A percentile compares a stretch with the other conserved stretches of the same genome.
These are phyloP conservation scores for Pteria penguin DNA, from an alignment of 2,888 invertebrate species.

Conservation along the genomic window DNA sequence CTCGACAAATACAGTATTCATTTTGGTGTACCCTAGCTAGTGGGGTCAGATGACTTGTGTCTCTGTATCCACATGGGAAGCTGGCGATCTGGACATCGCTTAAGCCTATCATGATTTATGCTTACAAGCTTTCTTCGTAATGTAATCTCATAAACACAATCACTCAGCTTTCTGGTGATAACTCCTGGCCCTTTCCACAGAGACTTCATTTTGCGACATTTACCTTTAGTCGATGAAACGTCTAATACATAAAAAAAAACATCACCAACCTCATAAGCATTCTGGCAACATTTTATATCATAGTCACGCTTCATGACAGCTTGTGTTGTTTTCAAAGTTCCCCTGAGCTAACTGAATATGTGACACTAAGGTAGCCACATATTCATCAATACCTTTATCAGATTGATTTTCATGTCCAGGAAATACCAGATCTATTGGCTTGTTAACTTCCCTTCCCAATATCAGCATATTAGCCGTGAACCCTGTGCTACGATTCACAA, in stretches of 20 bases:
- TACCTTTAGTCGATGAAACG: conserved; percentile 26
- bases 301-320: conserved; percentile 42
- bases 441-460: conserved; percentile 18
- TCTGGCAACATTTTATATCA: conserved; percentile 25
- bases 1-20: too few relatives aligned
- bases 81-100: too few relatives aligned
- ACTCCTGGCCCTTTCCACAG: neutral
- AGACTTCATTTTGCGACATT: conserved; percentile 32
- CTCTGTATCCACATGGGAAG: too few relatives aligned
- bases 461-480: conserved; percentile 23
- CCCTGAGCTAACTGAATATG: too few relatives aligned
- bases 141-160: neutral
- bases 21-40: too few relatives aligned
- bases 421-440: neutral
- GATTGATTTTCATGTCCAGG: neutral
- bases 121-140: neutral
- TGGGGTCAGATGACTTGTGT: too few relatives aligned
- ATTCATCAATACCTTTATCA: neutral
- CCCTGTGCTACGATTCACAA: conserved; percentile 13
- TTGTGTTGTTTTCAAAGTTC: too few relatives aligned
- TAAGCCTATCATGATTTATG: conserved; percentile 8
- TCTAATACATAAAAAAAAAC: conserved; percentile 33
- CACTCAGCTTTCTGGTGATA: neutral
- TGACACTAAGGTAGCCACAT: too few relatives aligned
- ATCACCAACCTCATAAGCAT: conserved; percentile 33